Conservation (phyloP, 2,888 invertebrate species). For the Mayetiola destructor region DNA sequence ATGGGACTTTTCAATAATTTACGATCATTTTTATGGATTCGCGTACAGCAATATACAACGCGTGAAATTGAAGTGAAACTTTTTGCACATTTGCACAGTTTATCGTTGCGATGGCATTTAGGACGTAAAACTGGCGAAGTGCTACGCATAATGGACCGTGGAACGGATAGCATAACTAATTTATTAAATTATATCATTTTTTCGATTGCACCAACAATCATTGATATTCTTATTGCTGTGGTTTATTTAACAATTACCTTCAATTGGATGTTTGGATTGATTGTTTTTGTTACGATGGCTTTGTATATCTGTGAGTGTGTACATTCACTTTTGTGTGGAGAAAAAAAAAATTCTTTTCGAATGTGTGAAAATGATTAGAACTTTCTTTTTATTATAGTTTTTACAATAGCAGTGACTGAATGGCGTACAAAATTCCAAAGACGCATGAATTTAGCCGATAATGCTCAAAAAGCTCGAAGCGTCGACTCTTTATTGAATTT, state of each 20-base stretch:
- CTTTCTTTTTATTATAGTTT: slow-evolving; percentile 40
- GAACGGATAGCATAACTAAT: slow-evolving; percentile 91
- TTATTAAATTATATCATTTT: slow-evolving; percentile 84
- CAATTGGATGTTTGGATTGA: slow-evolving; percentile 88
- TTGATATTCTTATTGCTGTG: slow-evolving; percentile 84
- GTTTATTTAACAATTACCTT: slow-evolving; percentile 76
- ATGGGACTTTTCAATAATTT: slow-evolving; percentile 89
- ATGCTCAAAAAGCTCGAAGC: slow-evolving; percentile 77
- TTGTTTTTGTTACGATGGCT: slow-evolving; percentile 86
- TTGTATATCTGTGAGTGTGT: slow-evolving; percentile 70
- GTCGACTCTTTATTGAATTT: slow-evolving; percentile 95
- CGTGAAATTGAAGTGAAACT: slow-evolving; percentile 78
- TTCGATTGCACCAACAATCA: slow-evolving; percentile 81
- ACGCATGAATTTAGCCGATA: slow-evolving; percentile 87
- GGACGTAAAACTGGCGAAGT: slow-evolving; percentile 94
- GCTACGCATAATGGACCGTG: slow-evolving; percentile 88
- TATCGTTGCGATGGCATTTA: slow-evolving; percentile 91
- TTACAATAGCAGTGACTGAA: slow-evolving; percentile 84
- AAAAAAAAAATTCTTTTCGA: neutral
- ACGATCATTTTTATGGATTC: slow-evolving; percentile 86
- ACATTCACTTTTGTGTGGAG: slow-evolving; percentile 4
- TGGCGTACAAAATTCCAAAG: slow-evolving; percentile 94
- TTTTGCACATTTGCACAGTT: slow-evolving; percentile 73
- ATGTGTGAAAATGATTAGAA: neutral
- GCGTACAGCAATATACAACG: slow-evolving; percentile 89